Conservation (phyloP, 2,797 vertebrate species). For the Sebastes melanostomus region DNA sequence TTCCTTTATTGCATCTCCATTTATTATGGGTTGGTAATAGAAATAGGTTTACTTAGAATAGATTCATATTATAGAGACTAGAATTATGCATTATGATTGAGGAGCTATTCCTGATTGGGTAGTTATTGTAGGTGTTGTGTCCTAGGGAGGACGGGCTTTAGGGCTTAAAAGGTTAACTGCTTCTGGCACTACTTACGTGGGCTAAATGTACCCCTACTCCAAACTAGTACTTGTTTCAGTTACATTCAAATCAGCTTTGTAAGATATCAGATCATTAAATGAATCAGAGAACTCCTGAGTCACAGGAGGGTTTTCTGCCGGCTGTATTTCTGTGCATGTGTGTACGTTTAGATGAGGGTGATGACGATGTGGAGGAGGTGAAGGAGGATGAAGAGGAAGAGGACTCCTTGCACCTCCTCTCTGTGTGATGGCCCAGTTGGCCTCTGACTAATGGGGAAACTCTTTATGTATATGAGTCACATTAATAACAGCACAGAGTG, state of each 20-base stretch:
- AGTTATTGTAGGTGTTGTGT: background rate
- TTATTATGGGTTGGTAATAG: too few relatives aligned
- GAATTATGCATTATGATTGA: too few relatives aligned
- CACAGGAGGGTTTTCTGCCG: background rate
- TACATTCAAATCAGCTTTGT: background rate
- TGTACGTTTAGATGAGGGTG: background rate
- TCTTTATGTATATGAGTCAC: conserved; percentile 80
- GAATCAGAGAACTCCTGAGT: background rate
- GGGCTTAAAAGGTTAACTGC: background rate
- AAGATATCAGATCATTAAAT: background rate
- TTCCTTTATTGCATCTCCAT: too few relatives aligned
- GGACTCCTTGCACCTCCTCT: conserved; percentile 45
- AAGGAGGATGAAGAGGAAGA: conserved; percentile 19
- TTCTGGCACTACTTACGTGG: background rate
- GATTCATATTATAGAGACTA: too few relatives aligned
- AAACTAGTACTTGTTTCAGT: background rate
- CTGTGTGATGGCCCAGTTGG: conserved; percentile 62
- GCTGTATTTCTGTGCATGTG: background rate
- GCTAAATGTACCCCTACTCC: background rate
- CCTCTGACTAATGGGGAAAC: conserved; percentile 81
- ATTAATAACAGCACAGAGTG: conserved; percentile 79
- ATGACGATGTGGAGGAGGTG: background rate
- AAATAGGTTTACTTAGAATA: too few relatives aligned
- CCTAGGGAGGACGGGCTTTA: background rate
- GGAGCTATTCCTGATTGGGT: too few relatives aligned